These are phyloP conservation scores for Drosophila paramelanica DNA, from an alignment of 2,888 invertebrate species.

Conservation along the genomic window DNA sequence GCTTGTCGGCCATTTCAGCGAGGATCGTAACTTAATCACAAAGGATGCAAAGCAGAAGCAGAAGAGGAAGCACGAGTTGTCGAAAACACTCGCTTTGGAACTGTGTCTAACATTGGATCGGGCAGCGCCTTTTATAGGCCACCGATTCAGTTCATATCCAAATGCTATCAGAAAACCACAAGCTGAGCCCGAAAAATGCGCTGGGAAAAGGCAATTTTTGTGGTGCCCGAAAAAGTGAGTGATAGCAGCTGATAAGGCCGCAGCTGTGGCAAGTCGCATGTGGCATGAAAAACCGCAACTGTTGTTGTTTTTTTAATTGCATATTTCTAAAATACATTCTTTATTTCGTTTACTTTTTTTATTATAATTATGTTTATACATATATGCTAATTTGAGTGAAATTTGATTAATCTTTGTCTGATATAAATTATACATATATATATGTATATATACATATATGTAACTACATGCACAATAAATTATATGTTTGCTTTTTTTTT, in stretches of 20 bases:
- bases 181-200: constrained; percentile 1
- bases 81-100: constrained; percentile 40
- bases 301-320: constrained; percentile 25
- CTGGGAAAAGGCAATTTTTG: constrained; percentile 31
- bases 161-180: constrained; percentile 47
- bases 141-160: neutral
- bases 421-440: constrained; percentile 29
- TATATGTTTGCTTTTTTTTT: neutral
- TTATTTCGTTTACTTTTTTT: constrained; percentile 42
- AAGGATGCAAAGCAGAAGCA: neutral
- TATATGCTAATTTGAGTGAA: constrained; percentile 68
- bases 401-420: constrained; percentile 60
- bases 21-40: neutral
- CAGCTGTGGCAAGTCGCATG: constrained; percentile 17
- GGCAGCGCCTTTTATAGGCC: constrained; percentile 57
- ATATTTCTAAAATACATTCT: constrained; percentile 77
- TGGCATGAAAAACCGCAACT: constrained; percentile 55
- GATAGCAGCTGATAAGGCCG: constrained; percentile 42
- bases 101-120: constrained; percentile 45
- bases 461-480: constrained; percentile 40
- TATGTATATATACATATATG: constrained; percentile 28
- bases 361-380: constrained; percentile 51
- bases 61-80: neutral
- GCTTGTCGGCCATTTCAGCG: constrained; percentile 84
- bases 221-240: neutral